Conservation (phyloP, 2,888 invertebrate species). For the Xestia sexstrigata region DNA sequence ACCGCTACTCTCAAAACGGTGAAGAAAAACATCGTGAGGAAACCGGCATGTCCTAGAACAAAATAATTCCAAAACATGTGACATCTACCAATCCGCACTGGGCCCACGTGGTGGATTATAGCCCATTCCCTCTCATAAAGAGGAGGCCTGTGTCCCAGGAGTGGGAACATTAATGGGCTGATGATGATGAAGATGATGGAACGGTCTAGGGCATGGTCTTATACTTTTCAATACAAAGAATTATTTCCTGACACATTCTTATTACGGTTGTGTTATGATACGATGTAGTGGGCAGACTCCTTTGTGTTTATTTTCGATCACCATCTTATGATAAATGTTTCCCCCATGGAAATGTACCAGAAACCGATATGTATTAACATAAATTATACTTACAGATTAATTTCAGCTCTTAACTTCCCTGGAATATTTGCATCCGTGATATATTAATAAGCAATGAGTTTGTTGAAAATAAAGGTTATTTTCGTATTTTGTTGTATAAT, state of each 20-base stretch:
- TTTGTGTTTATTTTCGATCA: slow-evolving; percentile 79
- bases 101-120: no score
- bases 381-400: slow-evolving; percentile 86
- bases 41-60: no score
- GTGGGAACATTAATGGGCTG: no score
- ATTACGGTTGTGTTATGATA: no score
- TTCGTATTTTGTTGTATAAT: slow-evolving; percentile 47
- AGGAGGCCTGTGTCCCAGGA: no score
- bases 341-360: slow-evolving; percentile 79
- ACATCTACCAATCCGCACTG: no score
- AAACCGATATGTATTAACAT: slow-evolving; percentile 81
- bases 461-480: slow-evolving; percentile 52
- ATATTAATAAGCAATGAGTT: slow-evolving; percentile 68
- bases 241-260: neutral
- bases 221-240: neutral
- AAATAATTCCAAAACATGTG: no score
- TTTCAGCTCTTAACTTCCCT: slow-evolving; percentile 69
- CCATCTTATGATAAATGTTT: slow-evolving; percentile 83
- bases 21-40: no score
- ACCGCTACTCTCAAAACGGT: no score
- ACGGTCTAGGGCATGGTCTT: neutral
- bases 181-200: no score
- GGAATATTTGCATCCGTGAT: slow-evolving; percentile 62
- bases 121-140: no score
- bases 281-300: neutral